A percentile compares a stretch with the other conserved stretches of the same genome.
These are phyloP conservation scores for Apus apus DNA, from an alignment of 2,113 vertebrate species.

Conservation along the genomic window DNA sequence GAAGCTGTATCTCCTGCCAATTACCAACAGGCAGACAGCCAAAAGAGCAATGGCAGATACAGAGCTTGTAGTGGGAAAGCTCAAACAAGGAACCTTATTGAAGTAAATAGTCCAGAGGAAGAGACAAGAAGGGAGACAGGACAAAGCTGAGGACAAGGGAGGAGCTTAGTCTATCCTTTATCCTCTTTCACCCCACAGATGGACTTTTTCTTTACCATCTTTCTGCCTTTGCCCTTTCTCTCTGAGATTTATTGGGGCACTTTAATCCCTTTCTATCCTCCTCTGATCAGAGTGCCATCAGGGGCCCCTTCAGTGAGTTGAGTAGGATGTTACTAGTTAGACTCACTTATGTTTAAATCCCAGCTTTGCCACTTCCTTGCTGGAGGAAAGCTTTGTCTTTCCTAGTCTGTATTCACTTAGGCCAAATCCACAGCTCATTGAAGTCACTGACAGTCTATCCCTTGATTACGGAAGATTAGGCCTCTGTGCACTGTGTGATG, in stretches of 20 bases:
- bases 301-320: neutral
- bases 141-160: neutral
- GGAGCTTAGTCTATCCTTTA: neutral
- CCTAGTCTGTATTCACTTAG: neutral
- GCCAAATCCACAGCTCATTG: neutral
- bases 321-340: neutral
- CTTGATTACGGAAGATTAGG: neutral
- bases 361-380: neutral
- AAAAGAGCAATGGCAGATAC: neutral
- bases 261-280: neutral
- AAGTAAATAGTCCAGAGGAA: neutral
- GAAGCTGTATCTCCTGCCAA: neutral
- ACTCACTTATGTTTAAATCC: neutral
- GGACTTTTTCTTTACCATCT: neutral
- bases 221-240: neutral
- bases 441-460: neutral
- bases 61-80: neutral
- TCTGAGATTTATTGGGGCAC: neutral
- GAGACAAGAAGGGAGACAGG: neutral
- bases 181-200: neutral
- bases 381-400: neutral
- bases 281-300: neutral
- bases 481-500: neutral
- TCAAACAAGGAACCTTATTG: neutral
- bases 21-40: neutral